phyloP scores from a whole-genome alignment of 2,797 vertebrate genomes.

The Trichosurus vulpecula region DNA sequence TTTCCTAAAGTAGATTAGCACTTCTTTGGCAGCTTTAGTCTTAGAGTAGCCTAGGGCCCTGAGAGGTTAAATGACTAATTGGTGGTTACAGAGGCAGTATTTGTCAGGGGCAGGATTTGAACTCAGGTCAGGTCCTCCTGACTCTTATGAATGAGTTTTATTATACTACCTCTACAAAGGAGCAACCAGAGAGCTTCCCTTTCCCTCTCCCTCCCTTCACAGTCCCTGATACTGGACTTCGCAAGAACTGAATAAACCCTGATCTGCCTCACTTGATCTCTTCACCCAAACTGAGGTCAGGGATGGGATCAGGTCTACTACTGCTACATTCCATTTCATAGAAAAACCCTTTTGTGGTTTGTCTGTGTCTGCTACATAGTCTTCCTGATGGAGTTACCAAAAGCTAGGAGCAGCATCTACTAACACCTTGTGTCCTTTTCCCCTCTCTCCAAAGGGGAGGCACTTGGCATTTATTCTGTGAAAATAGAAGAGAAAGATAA shows the following conservation, averaged over 20 bases:
- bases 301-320: background rate
- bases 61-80: no score
- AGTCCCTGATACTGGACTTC: background rate
- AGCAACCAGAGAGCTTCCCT: background rate
- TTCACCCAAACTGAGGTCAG: background rate
- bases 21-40: background rate
- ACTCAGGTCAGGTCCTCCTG: background rate
- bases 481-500: constrained; percentile 7
- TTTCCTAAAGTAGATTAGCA: background rate
- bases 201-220: background rate
- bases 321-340: constrained; percentile 20
- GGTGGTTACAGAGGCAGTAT: no score
- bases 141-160: background rate
- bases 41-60: no score
- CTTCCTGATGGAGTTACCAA: constrained; percentile 16
- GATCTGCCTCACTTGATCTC: rapidly evolving
- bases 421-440: background rate
- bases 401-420: constrained; percentile 15
- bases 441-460: background rate
- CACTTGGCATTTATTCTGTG: background rate
- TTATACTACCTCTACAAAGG: constrained; percentile 50
- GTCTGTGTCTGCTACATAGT: background rate
- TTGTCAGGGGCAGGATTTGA: background rate
- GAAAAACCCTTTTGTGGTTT: background rate
- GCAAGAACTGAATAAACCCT: background rate